Evolutionary conservation across 1,140 invertebrate species (phyloP), one percentile per base, ranked within the genome.

Genomic region (Aphaenogaster floridana): DNA sequence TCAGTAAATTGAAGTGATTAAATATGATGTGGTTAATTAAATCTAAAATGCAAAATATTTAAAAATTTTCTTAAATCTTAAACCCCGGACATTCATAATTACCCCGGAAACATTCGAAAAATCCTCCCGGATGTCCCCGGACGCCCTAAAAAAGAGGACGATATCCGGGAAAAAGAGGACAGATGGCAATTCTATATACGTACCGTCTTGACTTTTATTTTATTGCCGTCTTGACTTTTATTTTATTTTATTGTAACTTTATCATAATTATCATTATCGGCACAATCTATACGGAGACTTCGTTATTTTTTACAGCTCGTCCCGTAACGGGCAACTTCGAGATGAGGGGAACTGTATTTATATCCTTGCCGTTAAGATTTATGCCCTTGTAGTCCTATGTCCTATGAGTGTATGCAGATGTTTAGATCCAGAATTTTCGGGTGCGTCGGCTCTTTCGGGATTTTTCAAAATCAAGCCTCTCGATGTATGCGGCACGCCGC

Each of bases 331-430:
- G 48, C 28, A 17, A 72, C 15, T 52, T 72, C 28, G 69, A 72
- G 52, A 77, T 13, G 36, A 77, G 13, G 52, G 54, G n/a, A 74
- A 77, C 36, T 42, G 52, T 57, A 69, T 69, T 69, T 69, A 69
- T 69, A 36, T 52, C 28, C 42, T 78, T 17, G 13, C 13, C 9
- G 59, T n/a, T 45, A 48, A 64, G 39, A 42, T 76, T 59, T 15
- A 59, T 59, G 21, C 15, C 11, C n/a, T 76, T 54, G 50, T 42
- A 78, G 3, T 9, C 21, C 21, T 28, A 28, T 28, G 21, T 34
- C 7, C 21, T 77, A 77, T 34, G 52, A 59, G 34, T n/a, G 21
- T 36, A 21, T 52, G 54, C 63, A 34, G 39, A 42, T 6, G 39
- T 17, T 36, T 66, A 71, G 50, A 57, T 42, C 42, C 48, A 21